These are phyloP conservation scores for Eristalinus sepulchralis DNA, from an alignment of 2,888 invertebrate genomes.

Conservation along the genomic window DNA sequence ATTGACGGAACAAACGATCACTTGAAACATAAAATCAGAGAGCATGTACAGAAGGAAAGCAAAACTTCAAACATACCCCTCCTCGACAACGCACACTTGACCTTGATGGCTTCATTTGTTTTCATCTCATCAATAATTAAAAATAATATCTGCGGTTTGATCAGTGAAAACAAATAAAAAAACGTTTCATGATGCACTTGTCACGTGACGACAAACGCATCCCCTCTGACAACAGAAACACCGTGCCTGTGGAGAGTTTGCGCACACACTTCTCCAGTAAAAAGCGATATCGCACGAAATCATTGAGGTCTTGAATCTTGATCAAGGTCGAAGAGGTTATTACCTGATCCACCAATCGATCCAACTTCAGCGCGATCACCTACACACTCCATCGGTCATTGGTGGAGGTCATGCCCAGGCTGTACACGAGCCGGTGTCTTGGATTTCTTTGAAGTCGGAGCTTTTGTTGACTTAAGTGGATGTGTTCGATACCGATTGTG, in stretches of 20 bases:
- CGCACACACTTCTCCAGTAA: neutral
- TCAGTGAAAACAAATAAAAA: too few species aligned
- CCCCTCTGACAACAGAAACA: neutral
- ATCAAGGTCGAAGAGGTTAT: constrained; percentile 14
- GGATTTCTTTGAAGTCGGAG: constrained; percentile 19
- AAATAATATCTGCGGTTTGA: constrained; percentile 51
- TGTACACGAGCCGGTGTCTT: neutral
- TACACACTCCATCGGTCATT: constrained; percentile 19
- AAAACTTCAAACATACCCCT: neutral
- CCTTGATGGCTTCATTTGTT: constrained; percentile 41
- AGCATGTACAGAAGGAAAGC: neutral
- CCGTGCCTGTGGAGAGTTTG: neutral
- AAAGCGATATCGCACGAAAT: neutral
- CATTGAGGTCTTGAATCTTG: neutral
- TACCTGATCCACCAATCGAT: constrained; percentile 8
- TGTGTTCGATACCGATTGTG: constrained; percentile 16
- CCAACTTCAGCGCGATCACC: neutral
- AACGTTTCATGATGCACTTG: neutral
- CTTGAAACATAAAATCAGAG: constrained; percentile 16
- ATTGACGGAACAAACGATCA: constrained; percentile 47
- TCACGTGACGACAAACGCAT: neutral
- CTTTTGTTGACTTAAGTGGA: constrained; percentile 30
- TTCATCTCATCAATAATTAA: constrained; percentile 52
- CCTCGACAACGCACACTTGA: constrained; percentile 50
- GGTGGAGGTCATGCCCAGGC: neutral